A percentile compares a stretch with the other conserved stretches of the same genome.
Conservation (phyloP, 2,113 vertebrate species). For the Brachyhypopomus occidentalis region DNA sequence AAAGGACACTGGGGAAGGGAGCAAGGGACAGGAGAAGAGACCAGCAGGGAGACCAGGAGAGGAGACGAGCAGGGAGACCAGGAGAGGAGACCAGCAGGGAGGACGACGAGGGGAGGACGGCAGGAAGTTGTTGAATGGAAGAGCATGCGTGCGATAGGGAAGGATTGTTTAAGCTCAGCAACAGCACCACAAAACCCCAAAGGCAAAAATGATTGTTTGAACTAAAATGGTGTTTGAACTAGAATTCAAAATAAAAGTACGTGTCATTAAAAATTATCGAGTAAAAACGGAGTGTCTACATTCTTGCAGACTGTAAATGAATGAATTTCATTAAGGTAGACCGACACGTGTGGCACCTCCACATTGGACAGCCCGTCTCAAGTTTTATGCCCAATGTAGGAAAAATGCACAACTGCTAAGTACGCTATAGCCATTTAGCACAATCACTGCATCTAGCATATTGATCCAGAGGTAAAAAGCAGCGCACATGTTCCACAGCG, state of each 20-base stretch:
- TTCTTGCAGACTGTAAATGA: neutral
- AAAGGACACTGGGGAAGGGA: neutral
- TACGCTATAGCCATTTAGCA: neutral
- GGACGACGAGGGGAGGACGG: neutral
- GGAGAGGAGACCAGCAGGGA: neutral
- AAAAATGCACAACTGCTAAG: neutral
- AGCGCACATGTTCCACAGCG: conserved; percentile 11
- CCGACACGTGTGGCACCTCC: neutral
- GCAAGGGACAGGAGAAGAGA: conserved; percentile 6
- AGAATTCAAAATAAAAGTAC: neutral
- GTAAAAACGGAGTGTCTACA: neutral
- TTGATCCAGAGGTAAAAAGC: conserved; percentile 27
- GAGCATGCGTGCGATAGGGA: neutral
- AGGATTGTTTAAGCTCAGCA: too few species aligned
- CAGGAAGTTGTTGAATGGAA: neutral
- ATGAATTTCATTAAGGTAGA: neutral
- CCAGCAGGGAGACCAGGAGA: neutral
- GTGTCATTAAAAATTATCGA: neutral
- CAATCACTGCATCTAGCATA: neutral
- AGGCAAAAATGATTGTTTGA: neutral
- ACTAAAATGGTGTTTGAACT: too few species aligned
- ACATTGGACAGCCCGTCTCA: neutral
- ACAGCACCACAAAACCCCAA: too few species aligned
- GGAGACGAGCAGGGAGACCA: too few species aligned
- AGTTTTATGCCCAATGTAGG: neutral